Evolutionary conservation across 2,113 vertebrate species (phyloP).

Genomic region (Aplodontia rufa): DNA sequence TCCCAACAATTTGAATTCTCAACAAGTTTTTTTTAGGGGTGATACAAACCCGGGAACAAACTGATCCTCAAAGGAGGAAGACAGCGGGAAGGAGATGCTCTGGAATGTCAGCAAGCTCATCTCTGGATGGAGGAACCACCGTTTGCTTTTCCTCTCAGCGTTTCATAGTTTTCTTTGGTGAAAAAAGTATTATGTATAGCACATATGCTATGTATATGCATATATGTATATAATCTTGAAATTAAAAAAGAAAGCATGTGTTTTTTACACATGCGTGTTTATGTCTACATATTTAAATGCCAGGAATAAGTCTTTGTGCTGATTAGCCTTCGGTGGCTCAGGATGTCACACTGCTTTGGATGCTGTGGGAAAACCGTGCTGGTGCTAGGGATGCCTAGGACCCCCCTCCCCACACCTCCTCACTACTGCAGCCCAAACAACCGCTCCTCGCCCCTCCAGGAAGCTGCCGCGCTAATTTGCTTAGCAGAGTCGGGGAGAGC

Average conservation of each 20-base stretch:
- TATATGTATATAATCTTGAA: neutral
- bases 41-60: neutral
- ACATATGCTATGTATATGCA: neutral
- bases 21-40: neutral
- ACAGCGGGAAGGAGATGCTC: neutral
- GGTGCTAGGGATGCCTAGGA: rapidly evolving
- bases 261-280: too few relatives aligned
- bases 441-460: neutral
- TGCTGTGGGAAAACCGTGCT: neutral
- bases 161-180: neutral
- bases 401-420: neutral
- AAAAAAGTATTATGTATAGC: too few relatives aligned
- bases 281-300: neutral
- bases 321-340: rapidly evolving
- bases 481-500: neutral
- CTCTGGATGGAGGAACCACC: rapidly evolving
- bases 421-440: neutral
- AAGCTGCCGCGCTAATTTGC: neutral
- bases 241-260: too few relatives aligned
- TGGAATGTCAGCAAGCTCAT: neutral
- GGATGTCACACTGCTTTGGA: rapidly evolving
- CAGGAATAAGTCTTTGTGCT: too few relatives aligned
- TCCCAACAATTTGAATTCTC: too few relatives aligned
- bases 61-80: neutral
- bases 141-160: neutral